Evolutionary conservation across 2,113 vertebrate genomes (phyloP), one percentile per base, ranked within the genome.

Genomic region (Apteryx owenii): DNA sequence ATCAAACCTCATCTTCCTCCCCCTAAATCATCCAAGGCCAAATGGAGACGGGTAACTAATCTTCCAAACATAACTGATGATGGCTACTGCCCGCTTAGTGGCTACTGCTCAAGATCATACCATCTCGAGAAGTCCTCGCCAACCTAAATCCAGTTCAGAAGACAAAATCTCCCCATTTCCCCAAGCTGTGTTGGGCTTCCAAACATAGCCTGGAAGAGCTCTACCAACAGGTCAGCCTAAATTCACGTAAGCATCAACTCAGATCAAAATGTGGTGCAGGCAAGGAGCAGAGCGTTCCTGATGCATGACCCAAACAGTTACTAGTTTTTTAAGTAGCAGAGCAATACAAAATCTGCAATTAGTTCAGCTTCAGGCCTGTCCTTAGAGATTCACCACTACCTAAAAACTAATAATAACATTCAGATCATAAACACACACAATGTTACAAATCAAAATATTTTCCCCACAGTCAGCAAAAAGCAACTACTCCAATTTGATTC

Each of bases 361-460:
- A 91, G 86, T 94, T 60, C 65, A 77, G 62, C 42, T 83, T 71
- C 71, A 62, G 65, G 60, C 50, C 38, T 58, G 13, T 61, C 92
- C 83, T 71, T 21, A 58, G 88, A 95, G 91, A 87, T 56, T 73
- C 61, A 44, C 17, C 77, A 69, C 89, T 95, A 80, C 69, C 84
- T 76, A 87, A 87, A 94, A 92, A 38, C 65, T 58, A 94, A 93
- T 81, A 94, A 93, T 94, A 93, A 26, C 36, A 44, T 64, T 88
- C 77, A 83, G 72, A 81, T 80, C 78, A 91, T 71, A 88, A 58
- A 77, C 31, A 70, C 31, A 71, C 0, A 58, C 60, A 68, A 78
- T 96, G 91, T 83, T 91, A 90, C 54, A 70, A 82, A 51, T 77
- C 62, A 62, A 81, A 91, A 89, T 76, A 46, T 76, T 94, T 90